These are phyloP conservation scores for Lasaia peninsularis DNA, from an alignment of 1,140 invertebrate species.

Conservation along the genomic window DNA sequence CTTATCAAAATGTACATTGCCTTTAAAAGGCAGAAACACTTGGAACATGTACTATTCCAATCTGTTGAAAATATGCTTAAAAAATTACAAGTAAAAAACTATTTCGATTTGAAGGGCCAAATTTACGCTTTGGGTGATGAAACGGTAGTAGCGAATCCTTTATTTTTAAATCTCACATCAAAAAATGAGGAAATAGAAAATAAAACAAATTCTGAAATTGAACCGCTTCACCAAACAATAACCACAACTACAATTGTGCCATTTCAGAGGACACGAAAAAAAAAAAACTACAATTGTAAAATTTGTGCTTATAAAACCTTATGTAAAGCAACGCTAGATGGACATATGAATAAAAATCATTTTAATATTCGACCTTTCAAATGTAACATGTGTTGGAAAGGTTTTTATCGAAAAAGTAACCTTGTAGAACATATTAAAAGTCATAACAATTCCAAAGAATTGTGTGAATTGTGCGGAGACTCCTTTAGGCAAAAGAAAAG, in stretches of 20 bases:
- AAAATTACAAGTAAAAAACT: background rate
- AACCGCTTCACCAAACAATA: background rate
- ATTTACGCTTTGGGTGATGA: background rate
- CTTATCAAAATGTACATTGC: conserved; percentile 37
- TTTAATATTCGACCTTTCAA: conserved; percentile 39
- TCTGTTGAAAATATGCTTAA: conserved; percentile 18
- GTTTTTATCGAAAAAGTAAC: conserved; percentile 55
- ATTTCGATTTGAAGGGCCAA: background rate
- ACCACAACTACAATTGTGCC: background rate
- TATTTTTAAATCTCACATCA: background rate
- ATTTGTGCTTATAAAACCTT: conserved; percentile 42
- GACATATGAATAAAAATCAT: conserved; percentile 51
- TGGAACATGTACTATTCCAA: conserved; percentile 25
- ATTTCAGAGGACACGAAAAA: conserved; percentile 25
- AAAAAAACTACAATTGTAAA: conserved; percentile 33
- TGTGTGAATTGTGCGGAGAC: conserved; percentile 51
- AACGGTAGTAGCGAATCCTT: background rate
- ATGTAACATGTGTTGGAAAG: conserved; percentile 45
- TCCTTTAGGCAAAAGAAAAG: conserved; percentile 43
- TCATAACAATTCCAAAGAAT: conserved; percentile 37
- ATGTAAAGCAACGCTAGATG: conserved; percentile 44
- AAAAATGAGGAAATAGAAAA: background rate
- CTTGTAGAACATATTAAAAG: conserved; percentile 41
- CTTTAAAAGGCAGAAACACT: conserved; percentile 30
- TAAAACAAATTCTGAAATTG: background rate